Evolutionary conservation across 53 echinoderm and acorn worm genomes (phyloP), one percentile per base, ranked within the genome.

Genomic region (Apostichopus leukothele): DNA sequence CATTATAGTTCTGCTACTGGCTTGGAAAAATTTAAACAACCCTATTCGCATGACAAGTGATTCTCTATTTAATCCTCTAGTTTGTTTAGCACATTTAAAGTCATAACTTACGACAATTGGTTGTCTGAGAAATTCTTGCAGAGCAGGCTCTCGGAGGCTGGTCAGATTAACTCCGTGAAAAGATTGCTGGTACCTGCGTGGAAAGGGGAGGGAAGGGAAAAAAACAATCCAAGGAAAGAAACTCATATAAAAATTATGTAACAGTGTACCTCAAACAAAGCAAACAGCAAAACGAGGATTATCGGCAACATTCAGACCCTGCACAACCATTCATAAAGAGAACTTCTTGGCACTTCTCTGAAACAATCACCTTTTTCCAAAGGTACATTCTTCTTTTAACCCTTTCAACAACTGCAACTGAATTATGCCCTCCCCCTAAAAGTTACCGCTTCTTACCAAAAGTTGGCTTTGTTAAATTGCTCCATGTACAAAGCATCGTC

Each of bases 401-500:
- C 39, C 39, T 39, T 39, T 39, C 39, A 39, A 39, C 39, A 39
- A 3, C 39, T 39, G 1, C 39, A 39, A 39, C 3, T 39, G 39
- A 39, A 39, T 39, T 39, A 39, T 39, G 39, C 39, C 39, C 39
- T 39, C 39, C 39, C 39, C 39, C 39, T 0, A 0, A 57, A 9
- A 1, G 7, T 0, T 57, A 57, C 57, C 57, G 10, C 8, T 39
- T 85, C 95, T 92, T 89, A 99, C 99, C 99, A 99, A 88, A 99
- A 99, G 83, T 99, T 99, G 20, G 99, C 99, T 92, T 99, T 99
- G 54, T 94, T 99, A 91, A 99, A 99, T 52, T 99, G 99, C 79
- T 99, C 99, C 99, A 99, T 99, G 93, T 99, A 99, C 9, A 99
- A 87, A 10, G 92, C 86, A 90, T 96, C 99, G 88, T 99, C 99